These are phyloP conservation scores for Eumeta japonica DNA, from an alignment of 1,140 invertebrate genomes.

Conservation along the genomic window DNA sequence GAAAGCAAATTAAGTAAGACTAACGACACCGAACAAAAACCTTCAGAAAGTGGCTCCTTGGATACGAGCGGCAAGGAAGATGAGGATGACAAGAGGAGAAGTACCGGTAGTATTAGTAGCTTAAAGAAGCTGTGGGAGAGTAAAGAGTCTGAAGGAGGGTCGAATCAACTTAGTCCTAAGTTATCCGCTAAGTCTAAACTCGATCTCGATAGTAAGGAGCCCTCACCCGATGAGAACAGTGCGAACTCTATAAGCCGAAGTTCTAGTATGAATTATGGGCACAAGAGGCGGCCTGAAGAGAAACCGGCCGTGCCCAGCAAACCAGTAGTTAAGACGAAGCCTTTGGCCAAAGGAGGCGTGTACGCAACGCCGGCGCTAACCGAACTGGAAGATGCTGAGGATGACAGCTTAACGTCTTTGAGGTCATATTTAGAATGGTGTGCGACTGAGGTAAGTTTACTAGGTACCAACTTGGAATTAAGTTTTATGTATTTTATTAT, in stretches of 20 bases:
- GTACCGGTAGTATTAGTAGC: constrained; percentile 89
- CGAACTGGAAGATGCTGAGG: constrained; percentile 17
- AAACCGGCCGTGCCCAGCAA: constrained; percentile 73
- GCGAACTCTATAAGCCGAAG: constrained; percentile 47
- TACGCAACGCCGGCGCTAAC: constrained; percentile 63
- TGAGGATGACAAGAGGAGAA: constrained; percentile 85
- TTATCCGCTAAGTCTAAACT: constrained; percentile 50
- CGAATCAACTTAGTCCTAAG: constrained; percentile 63
- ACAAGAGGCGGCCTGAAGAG: constrained; percentile 57
- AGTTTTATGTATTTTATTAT: no score
- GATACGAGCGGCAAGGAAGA: constrained; percentile 59
- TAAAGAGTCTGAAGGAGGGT: constrained; percentile 57
- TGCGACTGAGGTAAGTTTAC: constrained; percentile 34
- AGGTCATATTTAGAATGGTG: constrained; percentile 47
- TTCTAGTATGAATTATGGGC: constrained; percentile 43
- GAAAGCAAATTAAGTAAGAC: constrained; percentile 21
- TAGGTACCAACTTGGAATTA: no score
- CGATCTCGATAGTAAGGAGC: constrained; percentile 41
- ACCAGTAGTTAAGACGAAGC: constrained; percentile 42
- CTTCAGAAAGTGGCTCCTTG: constrained; percentile 55
- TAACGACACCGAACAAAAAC: constrained; percentile 45
- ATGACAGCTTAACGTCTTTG: constrained; percentile 36
- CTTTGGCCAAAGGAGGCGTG: constrained; percentile 58
- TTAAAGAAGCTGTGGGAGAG: constrained; percentile 91
- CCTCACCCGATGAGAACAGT: constrained; percentile 48